Percentiles rank a stretch among this genome's conserved stretches.
Conservation (phyloP, 2,113 vertebrate genomes). For the Dunckerocampus dactyliophorus region DNA sequence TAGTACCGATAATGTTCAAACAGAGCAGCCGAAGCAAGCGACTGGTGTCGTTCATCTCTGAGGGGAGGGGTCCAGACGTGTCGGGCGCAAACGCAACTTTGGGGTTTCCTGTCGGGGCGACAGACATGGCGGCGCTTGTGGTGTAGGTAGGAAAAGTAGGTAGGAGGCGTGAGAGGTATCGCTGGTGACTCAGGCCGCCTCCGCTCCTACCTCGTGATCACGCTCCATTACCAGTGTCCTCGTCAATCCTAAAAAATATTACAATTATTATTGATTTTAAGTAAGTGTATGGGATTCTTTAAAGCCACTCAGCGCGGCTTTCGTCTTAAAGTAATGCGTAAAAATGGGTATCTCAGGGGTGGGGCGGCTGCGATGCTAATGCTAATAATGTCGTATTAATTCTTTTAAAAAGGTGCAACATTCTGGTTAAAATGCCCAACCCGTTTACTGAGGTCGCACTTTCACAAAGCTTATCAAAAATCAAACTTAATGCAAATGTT, state of each 20-base stretch:
- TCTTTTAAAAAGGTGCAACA: not conserved
- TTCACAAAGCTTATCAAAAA: not conserved
- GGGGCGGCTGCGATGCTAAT: constrained; percentile 5
- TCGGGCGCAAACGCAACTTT: constrained; percentile 5
- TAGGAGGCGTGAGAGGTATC: constrained; percentile 52
- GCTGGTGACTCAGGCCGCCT: constrained; percentile 58
- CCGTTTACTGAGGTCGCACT: not conserved
- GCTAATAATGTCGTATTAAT: constrained; percentile 5
- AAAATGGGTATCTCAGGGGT: not conserved
- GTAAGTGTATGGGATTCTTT: constrained; percentile 14
- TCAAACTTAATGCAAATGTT: not conserved
- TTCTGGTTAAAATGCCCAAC: not conserved
- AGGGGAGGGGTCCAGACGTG: constrained; percentile 10
- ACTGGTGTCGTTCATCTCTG: constrained; percentile 1
- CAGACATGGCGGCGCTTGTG: constrained; percentile 19
- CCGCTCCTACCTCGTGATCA: constrained; percentile 49
- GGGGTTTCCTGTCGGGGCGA: constrained; percentile 28
- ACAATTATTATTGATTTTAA: constrained; percentile 9
- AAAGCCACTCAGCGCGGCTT: constrained; percentile 1
- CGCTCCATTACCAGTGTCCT: constrained; percentile 34
- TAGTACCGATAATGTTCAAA: too few relatives aligned
- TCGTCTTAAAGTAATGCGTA: not conserved
- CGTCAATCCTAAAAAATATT: not conserved
- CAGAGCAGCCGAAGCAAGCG: too few relatives aligned
- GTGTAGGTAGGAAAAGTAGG: constrained; percentile 27